A percentile compares a stretch with the other conserved stretches of the same genome.
phyloP scores from a whole-genome alignment of 2,113 vertebrate genomes.

The Globicephala melas region DNA sequence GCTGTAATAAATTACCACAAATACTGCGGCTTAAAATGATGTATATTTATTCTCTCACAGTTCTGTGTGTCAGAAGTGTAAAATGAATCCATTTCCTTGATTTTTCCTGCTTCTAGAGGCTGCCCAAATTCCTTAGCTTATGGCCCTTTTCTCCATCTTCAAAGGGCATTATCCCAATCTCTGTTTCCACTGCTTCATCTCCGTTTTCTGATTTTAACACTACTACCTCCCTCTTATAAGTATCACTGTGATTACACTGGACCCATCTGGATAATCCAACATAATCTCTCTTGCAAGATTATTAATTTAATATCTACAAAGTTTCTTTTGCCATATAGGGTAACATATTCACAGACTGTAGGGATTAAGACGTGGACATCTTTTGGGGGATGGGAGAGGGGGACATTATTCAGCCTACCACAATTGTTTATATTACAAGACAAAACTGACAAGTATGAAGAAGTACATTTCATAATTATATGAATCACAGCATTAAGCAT shows the following conservation, averaged over 20 bases:
- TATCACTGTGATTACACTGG: neutral
- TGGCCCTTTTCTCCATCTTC: neutral
- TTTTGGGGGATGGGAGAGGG: neutral
- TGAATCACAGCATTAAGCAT: neutral
- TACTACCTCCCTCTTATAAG: neutral
- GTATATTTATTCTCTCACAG: neutral
- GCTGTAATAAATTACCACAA: neutral
- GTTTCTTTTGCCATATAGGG: neutral
- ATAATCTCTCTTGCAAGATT: neutral
- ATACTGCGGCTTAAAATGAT: neutral
- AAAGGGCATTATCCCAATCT: neutral
- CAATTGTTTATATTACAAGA: neutral
- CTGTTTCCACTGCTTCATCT: neutral
- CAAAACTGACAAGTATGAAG: neutral
- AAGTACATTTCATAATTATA: neutral
- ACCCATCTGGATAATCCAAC: neutral
- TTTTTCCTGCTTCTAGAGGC: neutral
- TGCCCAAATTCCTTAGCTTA: neutral
- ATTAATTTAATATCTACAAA: neutral
- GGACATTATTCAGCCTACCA: neutral
- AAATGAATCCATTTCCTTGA: neutral
- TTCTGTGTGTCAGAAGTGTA: neutral
- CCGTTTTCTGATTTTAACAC: neutral
- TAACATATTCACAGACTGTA: neutral
- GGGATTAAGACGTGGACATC: neutral